Percentiles rank a stretch among this genome's conserved stretches.
These are phyloP conservation scores for Pteropus alecto DNA, from an alignment of 2,113 vertebrate species.

Conservation along the genomic window DNA sequence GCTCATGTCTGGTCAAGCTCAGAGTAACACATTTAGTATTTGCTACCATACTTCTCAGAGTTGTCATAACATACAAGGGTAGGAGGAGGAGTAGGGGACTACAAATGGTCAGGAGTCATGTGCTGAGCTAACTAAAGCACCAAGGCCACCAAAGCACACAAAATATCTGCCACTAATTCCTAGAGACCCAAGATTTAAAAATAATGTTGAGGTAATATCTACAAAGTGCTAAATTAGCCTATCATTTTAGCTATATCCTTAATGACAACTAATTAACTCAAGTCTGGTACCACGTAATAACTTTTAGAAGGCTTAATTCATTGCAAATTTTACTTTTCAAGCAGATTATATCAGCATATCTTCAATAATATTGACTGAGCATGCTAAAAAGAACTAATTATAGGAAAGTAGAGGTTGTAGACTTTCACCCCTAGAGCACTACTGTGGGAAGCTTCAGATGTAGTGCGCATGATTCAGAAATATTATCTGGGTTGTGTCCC, in stretches of 20 bases:
- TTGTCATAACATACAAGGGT: background rate
- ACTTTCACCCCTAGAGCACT: background rate
- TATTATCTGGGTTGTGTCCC: background rate
- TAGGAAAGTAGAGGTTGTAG: background rate
- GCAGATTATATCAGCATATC: background rate
- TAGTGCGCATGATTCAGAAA: background rate
- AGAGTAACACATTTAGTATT: background rate
- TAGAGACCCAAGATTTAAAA: background rate
- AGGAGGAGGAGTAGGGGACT: background rate
- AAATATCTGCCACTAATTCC: background rate
- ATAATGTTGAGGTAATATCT: background rate
- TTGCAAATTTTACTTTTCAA: background rate
- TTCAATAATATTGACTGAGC: background rate
- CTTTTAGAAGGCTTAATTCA: conserved; percentile 8
- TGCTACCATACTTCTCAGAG: background rate
- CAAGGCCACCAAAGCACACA: background rate
- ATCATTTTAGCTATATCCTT: background rate
- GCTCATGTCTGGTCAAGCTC: background rate
- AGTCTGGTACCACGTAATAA: background rate
- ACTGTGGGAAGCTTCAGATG: background rate
- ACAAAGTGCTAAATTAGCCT: background rate
- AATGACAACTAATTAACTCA: background rate
- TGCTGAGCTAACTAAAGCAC: background rate
- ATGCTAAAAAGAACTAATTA: background rate
- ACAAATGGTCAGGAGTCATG: background rate